phyloP scores from a whole-genome alignment of 2,113 vertebrate genomes.

The Xiphorhynchus elegans region DNA sequence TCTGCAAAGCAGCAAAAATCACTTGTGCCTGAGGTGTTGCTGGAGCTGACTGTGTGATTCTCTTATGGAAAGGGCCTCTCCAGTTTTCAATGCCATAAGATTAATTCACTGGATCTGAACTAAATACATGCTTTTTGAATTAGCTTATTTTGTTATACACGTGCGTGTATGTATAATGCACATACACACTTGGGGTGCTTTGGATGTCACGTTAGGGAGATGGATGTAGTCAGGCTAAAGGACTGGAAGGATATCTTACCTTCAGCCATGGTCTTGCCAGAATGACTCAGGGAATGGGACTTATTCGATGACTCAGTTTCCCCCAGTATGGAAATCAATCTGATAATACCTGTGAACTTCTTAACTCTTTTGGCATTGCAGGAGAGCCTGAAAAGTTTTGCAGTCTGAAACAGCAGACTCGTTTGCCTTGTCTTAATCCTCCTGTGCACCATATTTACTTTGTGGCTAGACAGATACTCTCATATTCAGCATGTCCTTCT shows the following conservation, averaged over 20 bases:
- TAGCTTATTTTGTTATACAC: background rate
- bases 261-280: background rate
- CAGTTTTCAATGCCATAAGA: background rate
- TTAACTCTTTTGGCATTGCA: background rate
- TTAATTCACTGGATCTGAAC: background rate
- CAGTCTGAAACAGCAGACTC: background rate
- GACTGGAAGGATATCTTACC: background rate
- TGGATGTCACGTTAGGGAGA: background rate
- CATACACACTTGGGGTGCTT: background rate
- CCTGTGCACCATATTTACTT: conserved; percentile 4
- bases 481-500: conserved; percentile 13
- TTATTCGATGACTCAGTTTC: background rate
- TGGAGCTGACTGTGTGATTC: background rate
- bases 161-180: background rate
- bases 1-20: background rate
- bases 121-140: background rate
- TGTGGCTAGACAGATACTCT: conserved; percentile 45
- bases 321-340: background rate
- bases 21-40: background rate
- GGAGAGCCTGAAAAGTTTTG: background rate
- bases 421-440: conserved; percentile 4
- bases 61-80: background rate
- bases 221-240: background rate
- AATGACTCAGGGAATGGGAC: background rate
- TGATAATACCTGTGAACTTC: background rate